These are phyloP conservation scores for Watsonalla cultraria DNA, from an alignment of 2,888 invertebrate species.

Conservation along the genomic window DNA sequence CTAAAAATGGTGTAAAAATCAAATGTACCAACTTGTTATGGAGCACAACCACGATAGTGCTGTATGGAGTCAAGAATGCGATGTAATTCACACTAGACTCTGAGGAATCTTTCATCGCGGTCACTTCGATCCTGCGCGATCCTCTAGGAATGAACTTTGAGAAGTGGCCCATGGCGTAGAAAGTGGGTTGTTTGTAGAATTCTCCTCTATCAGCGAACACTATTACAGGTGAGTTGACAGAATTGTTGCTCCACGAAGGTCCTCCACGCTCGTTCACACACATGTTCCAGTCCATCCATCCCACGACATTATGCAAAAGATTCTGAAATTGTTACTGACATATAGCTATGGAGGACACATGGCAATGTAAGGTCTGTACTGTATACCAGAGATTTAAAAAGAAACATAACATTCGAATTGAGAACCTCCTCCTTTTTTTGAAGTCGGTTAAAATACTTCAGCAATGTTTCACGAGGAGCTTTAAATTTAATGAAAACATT, in stretches of 20 bases:
- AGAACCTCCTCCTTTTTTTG: too few relatives aligned
- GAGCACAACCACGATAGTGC: constrained; percentile 40
- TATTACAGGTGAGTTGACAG: constrained; percentile 86
- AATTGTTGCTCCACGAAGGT: constrained; percentile 86
- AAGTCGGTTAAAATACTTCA: too few relatives aligned
- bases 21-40: constrained; percentile 45
- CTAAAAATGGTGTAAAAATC: too few relatives aligned
- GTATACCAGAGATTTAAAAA: too few relatives aligned
- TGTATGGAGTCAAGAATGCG: constrained; percentile 37
- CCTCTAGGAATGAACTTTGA: too few relatives aligned
- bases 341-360: too few relatives aligned
- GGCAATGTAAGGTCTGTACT: too few relatives aligned
- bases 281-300: constrained; percentile 94
- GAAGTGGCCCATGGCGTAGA: constrained; percentile 84
- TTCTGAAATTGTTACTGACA: constrained; percentile 4
- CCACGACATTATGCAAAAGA: constrained; percentile 81
- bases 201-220: constrained; percentile 69
- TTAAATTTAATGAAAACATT: too few relatives aligned
- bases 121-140: constrained; percentile 25
- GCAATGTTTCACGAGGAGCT: too few relatives aligned
- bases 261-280: constrained; percentile 85
- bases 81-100: constrained; percentile 19
- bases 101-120: constrained; percentile 4
- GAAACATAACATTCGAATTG: too few relatives aligned
- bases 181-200: constrained; percentile 94